Evolutionary conservation across 1,140 invertebrate species (phyloP).

Genomic region (Carposina sasakii): DNA sequence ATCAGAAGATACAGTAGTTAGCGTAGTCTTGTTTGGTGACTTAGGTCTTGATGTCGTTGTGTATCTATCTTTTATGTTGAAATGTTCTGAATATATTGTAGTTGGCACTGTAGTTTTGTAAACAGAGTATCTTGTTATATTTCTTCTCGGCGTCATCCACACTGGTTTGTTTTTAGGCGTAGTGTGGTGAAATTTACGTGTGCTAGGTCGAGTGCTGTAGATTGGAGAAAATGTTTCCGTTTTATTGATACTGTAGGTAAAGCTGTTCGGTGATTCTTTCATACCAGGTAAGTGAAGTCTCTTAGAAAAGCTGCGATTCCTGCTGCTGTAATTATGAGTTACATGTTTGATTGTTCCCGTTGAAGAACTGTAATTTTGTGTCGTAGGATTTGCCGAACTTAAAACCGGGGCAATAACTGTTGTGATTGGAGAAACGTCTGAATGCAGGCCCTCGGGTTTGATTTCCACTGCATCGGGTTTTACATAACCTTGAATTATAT

Average conservation of each 20-base stretch:
- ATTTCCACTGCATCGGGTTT: constrained; percentile 11
- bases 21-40: constrained; percentile 28
- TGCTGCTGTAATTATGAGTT: constrained; percentile 36
- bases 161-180: constrained; percentile 54
- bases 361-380: constrained; percentile 37
- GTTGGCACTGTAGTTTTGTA: constrained; percentile 32
- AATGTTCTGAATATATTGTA: constrained; percentile 63
- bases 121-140: constrained; percentile 31
- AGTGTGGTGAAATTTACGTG: constrained; percentile 49
- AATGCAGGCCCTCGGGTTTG: too few relatives aligned
- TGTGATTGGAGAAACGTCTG: constrained; percentile 19
- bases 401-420: constrained; percentile 16
- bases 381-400: constrained; percentile 34
- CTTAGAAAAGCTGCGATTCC: constrained; percentile 57
- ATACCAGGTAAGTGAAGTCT: constrained; percentile 44
- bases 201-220: constrained; percentile 26
- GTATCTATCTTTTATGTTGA: constrained; percentile 57
- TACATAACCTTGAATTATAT: constrained; percentile 6
- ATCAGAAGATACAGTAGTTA: constrained; percentile 58
- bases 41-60: constrained; percentile 24
- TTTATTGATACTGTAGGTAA: constrained; percentile 45
- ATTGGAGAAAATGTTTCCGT: constrained; percentile 27
- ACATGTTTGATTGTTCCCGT: constrained; percentile 36
- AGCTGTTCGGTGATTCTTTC: constrained; percentile 56
- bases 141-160: constrained; percentile 55